phyloP scores from a whole-genome alignment of 2,888 invertebrate genomes.

The Thysanoteuthis rhombus region DNA sequence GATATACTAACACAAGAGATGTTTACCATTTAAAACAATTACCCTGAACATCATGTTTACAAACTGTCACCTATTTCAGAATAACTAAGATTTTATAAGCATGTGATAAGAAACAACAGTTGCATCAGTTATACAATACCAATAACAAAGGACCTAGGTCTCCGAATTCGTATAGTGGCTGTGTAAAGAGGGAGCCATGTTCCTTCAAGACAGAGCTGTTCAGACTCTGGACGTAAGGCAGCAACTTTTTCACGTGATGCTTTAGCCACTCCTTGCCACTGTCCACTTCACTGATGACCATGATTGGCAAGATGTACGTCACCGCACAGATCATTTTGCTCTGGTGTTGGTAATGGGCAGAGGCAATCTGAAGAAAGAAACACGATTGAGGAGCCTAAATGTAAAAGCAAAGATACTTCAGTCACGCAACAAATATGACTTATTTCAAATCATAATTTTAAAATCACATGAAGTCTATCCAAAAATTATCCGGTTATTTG shows the following conservation, averaged over 20 bases:
- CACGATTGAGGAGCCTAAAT: background rate
- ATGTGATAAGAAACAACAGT: no score
- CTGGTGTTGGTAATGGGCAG: background rate
- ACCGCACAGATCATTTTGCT: constrained; percentile 33
- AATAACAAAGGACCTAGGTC: background rate
- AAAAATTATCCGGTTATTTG: no score
- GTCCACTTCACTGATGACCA: constrained; percentile 46
- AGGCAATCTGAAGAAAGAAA: background rate
- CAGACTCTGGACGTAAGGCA: background rate
- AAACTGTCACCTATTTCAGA: no score
- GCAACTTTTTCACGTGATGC: constrained; percentile 43
- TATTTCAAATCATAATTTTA: no score
- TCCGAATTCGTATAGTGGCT: background rate
- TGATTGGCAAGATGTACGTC: constrained; percentile 48
- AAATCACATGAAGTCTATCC: no score
- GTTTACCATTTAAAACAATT: no score
- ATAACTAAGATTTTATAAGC: no score
- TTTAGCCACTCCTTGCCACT: constrained; percentile 53
- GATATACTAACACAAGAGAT: no score
- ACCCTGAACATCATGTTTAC: no score
- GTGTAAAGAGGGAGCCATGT: background rate
- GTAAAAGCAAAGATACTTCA: background rate
- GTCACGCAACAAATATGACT: no score
- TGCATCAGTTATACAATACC: background rate
- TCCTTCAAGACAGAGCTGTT: background rate